Percentiles rank a stretch among this genome's conserved stretches.
These are phyloP conservation scores for Ibycter americanus DNA, from an alignment of 2,797 vertebrate species.

Conservation along the genomic window DNA sequence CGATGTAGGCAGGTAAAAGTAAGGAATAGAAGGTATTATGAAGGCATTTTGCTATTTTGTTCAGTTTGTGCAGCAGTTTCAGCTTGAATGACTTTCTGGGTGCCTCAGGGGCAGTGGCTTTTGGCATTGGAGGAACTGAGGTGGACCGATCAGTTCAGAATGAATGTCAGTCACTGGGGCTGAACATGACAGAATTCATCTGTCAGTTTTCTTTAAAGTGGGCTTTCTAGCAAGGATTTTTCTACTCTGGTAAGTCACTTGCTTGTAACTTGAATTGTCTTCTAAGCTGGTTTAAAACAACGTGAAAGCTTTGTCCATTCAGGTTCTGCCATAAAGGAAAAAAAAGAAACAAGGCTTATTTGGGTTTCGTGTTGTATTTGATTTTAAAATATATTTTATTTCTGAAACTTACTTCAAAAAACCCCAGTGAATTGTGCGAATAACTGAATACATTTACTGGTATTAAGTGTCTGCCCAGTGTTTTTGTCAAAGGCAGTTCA, in stretches of 20 bases:
- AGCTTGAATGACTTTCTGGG: background rate
- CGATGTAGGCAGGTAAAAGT: background rate
- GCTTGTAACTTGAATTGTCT: background rate
- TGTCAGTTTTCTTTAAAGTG: background rate
- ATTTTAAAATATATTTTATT: background rate
- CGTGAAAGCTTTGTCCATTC: background rate
- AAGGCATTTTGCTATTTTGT: background rate
- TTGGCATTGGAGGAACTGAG: background rate
- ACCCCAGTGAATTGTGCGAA: background rate
- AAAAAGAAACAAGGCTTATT: background rate
- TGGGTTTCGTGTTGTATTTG: background rate
- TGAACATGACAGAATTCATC: background rate
- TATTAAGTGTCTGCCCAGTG: background rate
- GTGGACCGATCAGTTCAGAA: background rate
- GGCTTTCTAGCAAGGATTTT: background rate
- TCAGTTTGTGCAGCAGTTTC: background rate
- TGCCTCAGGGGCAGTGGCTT: background rate
- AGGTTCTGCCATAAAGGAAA: background rate
- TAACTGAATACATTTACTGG: background rate
- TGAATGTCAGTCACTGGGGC: background rate
- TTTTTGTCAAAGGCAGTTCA: background rate
- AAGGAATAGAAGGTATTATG: background rate
- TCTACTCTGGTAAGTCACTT: background rate
- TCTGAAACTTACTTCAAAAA: background rate
- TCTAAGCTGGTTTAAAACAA: background rate